Conservation (phyloP, 2,797 vertebrate species). For the Chaetophractus vellerosus region DNA sequence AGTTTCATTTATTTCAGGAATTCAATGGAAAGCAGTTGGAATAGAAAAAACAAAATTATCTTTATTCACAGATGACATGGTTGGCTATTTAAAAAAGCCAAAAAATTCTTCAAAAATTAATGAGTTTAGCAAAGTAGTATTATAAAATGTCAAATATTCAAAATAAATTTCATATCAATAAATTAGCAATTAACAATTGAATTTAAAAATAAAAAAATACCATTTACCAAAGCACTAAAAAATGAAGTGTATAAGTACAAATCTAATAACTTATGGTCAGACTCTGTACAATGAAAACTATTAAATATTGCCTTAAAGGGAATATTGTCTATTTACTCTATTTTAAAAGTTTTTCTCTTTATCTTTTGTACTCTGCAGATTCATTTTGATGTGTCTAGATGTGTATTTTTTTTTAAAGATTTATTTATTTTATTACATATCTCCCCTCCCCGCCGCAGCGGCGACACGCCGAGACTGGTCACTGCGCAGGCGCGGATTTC, state of each 20-base stretch:
- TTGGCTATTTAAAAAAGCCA: neutral
- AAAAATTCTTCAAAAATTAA: neutral
- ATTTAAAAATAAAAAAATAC: slow-evolving; percentile 18
- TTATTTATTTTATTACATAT: too few species aligned
- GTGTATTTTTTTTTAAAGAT: neutral
- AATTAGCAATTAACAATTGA: neutral
- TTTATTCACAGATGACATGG: neutral
- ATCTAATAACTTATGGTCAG: neutral
- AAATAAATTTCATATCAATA: neutral
- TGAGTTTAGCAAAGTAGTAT: neutral
- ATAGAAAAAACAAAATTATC: neutral
- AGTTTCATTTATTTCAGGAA: neutral
- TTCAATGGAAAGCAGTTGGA: neutral
- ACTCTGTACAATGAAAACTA: neutral
- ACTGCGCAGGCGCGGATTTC: too few species aligned
- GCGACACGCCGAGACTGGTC: too few species aligned
- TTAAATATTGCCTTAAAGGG: neutral
- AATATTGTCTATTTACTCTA: neutral
- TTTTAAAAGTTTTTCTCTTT: neutral
- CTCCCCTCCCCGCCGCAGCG: too few species aligned
- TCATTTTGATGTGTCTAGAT: neutral
- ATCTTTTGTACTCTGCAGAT: neutral
- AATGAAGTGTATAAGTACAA: neutral
- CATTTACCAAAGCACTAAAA: neutral
- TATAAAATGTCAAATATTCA: neutral